Base-by-base conservation (phyloP, 1,140 invertebrate species). In the Drosophila kikkawai region DNA sequence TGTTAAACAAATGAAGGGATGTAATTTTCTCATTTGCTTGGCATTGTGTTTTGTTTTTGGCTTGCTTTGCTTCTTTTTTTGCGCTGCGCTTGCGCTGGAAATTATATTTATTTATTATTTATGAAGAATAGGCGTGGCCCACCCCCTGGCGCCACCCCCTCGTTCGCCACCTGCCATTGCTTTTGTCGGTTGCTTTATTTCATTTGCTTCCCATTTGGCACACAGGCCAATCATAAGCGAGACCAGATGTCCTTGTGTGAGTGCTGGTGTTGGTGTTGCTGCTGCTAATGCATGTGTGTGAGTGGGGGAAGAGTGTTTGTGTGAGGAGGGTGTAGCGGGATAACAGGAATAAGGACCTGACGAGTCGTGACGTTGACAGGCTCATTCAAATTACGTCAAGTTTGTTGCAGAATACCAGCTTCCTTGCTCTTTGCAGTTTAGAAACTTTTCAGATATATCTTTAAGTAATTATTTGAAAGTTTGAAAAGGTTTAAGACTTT, bases 11-110 rank as follows among this genome's bases (percentile, higher is more conserved):
- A 92, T 92, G 91, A 92, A 92, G 91, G 91, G 91, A 92, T 92
- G 91, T 87, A 92, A 92, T 92, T 92, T 92, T 92, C 91, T 92
- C 91, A 92, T 92, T 92, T 92, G 79, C 87, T 77, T 91, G 37
- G 78, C 81, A 85, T 90, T 90, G 91, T 76, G 63, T 88, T 91
- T 85, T 82, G 79, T 84, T 73, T 69, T 67, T 66, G 64, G 67
- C 63, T 73, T 59, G 53, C 60, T 65, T 71, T 61, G 50, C 56
- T 53, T 17, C 74, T 86, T 69, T 85, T 85, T 61, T 71, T 88
- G 84, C 77, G 77, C 57, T 88, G 83, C 83, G 83, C 83, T 88
- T 87, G 83, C 83, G 83, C 83, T 87, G 75, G 66, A 87, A 87
- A 87, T 87, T 87, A 87, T 87, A 87, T 87, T 87, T 87, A 88